Conservation (phyloP, 2,113 vertebrate species). For the Ameiurus melas region DNA sequence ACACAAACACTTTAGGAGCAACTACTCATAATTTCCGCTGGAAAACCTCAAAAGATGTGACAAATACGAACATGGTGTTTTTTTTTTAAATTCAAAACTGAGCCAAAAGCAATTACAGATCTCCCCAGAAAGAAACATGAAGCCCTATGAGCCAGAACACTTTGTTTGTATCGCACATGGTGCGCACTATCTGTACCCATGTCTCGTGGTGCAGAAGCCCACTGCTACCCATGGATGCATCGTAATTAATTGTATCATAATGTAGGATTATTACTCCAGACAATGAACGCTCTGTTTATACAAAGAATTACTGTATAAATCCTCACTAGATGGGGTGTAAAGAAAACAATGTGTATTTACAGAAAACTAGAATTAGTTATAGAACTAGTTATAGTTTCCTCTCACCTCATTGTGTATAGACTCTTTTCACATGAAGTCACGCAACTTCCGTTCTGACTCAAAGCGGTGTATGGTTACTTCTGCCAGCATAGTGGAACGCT, state of each 20-base stretch:
- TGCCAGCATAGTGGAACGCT: too few relatives aligned
- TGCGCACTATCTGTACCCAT: too few relatives aligned
- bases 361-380: not conserved
- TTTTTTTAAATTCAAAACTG: not conserved
- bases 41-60: not conserved
- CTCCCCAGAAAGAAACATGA: not conserved
- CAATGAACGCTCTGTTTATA: conserved; percentile 18
- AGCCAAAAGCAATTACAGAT: too few relatives aligned
- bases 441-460: too few relatives aligned
- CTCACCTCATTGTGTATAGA: not conserved
- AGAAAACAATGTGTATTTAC: conserved; percentile 14
- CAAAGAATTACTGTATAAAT: not conserved
- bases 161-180: not conserved
- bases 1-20: not conserved
- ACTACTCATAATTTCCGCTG: not conserved
- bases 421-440: too few relatives aligned
- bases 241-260: conserved; percentile 43
- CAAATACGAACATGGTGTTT: not conserved
- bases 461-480: too few relatives aligned
- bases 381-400: not conserved
- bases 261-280: conserved; percentile 32
- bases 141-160: not conserved
- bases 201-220: too few relatives aligned
- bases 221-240: conserved; percentile 35
- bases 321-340: not conserved